These are phyloP conservation scores for Elachura formosa DNA, from an alignment of 2,113 vertebrate species.

Conservation along the genomic window DNA sequence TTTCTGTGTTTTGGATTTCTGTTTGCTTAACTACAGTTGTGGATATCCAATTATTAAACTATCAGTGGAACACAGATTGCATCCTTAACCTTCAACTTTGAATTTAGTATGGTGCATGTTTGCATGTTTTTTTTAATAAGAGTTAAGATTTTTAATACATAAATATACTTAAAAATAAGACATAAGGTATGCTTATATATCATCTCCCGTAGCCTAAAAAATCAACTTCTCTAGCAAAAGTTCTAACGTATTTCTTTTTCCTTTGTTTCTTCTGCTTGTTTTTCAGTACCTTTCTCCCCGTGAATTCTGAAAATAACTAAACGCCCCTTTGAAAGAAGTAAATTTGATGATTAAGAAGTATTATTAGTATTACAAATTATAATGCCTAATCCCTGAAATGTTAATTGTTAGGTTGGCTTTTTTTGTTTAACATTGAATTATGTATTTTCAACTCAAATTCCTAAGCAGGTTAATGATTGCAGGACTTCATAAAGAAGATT, in stretches of 20 bases:
- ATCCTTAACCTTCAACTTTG: not conserved
- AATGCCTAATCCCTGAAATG: not conserved
- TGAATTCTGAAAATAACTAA: not conserved
- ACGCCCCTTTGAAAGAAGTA: not conserved
- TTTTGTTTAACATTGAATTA: not conserved
- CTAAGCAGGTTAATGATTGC: not conserved
- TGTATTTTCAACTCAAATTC: not conserved
- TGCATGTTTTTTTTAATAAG: not conserved
- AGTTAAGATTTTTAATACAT: not conserved
- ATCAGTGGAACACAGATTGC: not conserved
- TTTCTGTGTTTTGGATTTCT: not conserved
- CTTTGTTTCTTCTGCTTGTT: not conserved
- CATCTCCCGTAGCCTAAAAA: not conserved
- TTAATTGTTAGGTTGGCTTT: not conserved
- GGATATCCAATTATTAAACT: not conserved
- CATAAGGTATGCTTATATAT: not conserved
- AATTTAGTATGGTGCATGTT: not conserved
- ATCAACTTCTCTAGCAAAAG: not conserved
- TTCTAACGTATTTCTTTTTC: not conserved
- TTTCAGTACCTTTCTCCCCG: not conserved
- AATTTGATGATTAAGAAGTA: not conserved
- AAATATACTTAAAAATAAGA: not conserved
- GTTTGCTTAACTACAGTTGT: not conserved
- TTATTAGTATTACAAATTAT: not conserved
- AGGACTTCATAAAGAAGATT: not conserved